Evolutionary conservation across 2,888 invertebrate genomes (phyloP), one percentile per base, ranked within the genome.

Genomic region (Tetramorium bicarinatum): DNA sequence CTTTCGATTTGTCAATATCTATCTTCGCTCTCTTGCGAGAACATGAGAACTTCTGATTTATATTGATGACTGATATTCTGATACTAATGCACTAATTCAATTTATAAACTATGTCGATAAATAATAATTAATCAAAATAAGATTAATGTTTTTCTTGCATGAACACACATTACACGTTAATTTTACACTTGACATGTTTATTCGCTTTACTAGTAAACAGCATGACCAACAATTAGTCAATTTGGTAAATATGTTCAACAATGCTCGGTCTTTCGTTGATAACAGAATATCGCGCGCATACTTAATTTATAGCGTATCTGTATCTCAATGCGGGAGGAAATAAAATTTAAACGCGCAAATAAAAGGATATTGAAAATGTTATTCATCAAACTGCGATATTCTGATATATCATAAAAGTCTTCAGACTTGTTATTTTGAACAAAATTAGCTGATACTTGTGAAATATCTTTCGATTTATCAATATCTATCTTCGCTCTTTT

Each of bases 381-480:
- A 85, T 88, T 90, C 86, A 85, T 83, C 83, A 81, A 90, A 86
- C 82, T 83, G 87, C 87, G 61, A 69, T 64, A 47, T 71, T 84
- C 81, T 54, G 82, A 76, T 87, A 88, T 88, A 84, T 69, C 83
- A 77, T 77, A 82, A 76, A 77, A 86, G 84, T 84, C 86, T 88
- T 86, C 84, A 86, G 85, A 89, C 85, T 87, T 85, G 87, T 88
- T 89, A 79, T 87, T 84, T 87, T 81, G 84, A 82, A 83, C 83
- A 83, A 81, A 87, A 61, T 69, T 83, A 83, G 84, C 79, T 41
- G 71, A 59, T 29, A 34, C 64, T 80, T 15, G 59, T 59, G 7
- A 71, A 80, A 59, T 80, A 71, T 80, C 72, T 59, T 71, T 59
- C 76, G 79, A 80, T 80, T 80, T 80, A 72, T 80, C 72, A 80